Conservation (phyloP, 2,113 vertebrate genomes). For the Saimiri boliviensis region DNA sequence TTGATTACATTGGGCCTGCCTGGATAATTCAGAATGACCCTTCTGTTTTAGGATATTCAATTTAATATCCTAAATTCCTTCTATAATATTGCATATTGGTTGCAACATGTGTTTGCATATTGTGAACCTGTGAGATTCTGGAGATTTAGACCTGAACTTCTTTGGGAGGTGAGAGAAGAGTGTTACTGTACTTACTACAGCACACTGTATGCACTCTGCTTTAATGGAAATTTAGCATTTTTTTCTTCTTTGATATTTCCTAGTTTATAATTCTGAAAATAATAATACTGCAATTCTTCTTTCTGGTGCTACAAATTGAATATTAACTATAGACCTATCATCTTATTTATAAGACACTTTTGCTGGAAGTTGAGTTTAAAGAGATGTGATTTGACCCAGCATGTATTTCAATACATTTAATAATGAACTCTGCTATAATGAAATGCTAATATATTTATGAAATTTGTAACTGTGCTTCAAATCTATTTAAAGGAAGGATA, state of each 20-base stretch:
- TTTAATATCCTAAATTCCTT: background rate
- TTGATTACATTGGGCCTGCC: background rate
- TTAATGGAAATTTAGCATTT: background rate
- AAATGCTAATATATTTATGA: constrained; percentile 54
- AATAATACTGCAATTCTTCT: background rate
- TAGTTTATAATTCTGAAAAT: background rate
- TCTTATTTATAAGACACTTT: background rate
- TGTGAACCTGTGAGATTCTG: background rate
- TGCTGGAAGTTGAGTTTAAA: background rate
- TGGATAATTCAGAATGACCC: background rate
- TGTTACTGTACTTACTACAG: background rate
- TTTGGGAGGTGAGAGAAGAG: background rate
- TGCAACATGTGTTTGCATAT: background rate
- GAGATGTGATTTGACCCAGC: background rate
- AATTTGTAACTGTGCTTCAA: constrained; percentile 49
- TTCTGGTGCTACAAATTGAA: background rate
- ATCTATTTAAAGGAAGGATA: constrained; percentile 39
- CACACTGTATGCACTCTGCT: background rate
- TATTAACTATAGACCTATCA: background rate
- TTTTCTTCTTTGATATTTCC: background rate
- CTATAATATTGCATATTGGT: background rate
- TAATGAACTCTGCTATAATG: background rate
- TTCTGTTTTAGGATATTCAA: background rate
- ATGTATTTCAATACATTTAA: background rate
- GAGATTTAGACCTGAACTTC: background rate